Base-by-base conservation (phyloP, 2,888 invertebrate genomes). In the Mythimna vitellina region DNA sequence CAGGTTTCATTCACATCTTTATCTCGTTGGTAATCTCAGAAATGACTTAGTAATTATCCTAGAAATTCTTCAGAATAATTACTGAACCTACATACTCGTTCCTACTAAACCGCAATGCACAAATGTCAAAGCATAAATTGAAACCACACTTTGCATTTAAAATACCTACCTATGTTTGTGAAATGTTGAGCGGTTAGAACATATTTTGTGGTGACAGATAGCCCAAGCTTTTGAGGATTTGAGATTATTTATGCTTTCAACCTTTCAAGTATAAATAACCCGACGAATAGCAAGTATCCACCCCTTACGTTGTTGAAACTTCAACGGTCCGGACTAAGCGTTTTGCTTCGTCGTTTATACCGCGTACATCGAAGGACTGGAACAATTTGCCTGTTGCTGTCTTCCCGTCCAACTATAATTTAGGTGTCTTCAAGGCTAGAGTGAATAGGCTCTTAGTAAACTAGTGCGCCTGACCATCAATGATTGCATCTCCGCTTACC, bases 71-170 rank as follows among this genome's bases (percentile, higher is more conserved):
- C 35, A 56, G 20, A 56, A 51, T 60, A 54, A 65, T 74, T 61
- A 60, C 20, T 32, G 22, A 38, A 72, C 42, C 42, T 65, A 29
- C n/a, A n/a, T n/a, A n/a, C n/a, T 51, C 29, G 25, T 42, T 7
- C 17, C 5, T 42, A 35, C 49, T 54, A 32, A 61, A 68, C 61
- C 68, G 57, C 73, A 76, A 25, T 61, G 42, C 51, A 57, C 22
- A 65, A 42, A 73, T 72, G 29, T 38, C 29, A 77, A 77, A 68
- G 73, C 73, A 62, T 68, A 73, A 73, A 68, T 73, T 68, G 56
- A 51, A 78, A 78, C 64, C 64, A 54, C 68, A 42, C 29, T 78
- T 68, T 78, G 78, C 78, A 65, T 78, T 77, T 56, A 46, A 61
- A 73, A 72, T 77, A 46, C 10, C 12, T 61, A 69, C 62, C 54